Base-by-base conservation (phyloP, 2,888 invertebrate species). In the Thelaira solivaga region DNA sequence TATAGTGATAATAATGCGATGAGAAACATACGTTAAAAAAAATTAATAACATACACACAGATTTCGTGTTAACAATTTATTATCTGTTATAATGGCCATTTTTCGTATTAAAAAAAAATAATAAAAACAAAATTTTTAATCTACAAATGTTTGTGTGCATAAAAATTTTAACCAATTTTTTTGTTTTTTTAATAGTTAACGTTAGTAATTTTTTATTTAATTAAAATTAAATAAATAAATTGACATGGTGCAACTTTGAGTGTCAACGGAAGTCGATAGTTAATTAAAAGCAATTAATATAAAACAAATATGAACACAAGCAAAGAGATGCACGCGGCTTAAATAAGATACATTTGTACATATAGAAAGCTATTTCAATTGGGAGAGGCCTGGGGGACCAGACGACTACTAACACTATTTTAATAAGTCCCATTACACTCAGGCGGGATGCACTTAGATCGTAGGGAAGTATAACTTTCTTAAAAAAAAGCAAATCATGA, bases 201-300 rank as follows among this genome's bases (percentile, higher is more conserved):
- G 31, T 34, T 65, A 41, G 22, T 41, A 11, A n/a, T 24, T 2
- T 31, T 43, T 31, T 71, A 71, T 47, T 47, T 4, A 61, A 34
- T 75, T 39, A 29, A 61, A 22, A 39, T 64, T 51, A 31, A 45
- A 59, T 65, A 49, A 53, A 26, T 72, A 55, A 76, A 55, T 39
- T 79, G 51, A 51, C 84, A 84, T 84, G 83, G 80, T 65, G 76
- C 65, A 31, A 43, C 49, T 39, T 57, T 59, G 72, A 80, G 69
- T 80, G 83, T 80, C 82, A 82, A 59, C 83, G 82, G 83, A 83
- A 82, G 81, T 82, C 80, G 76, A 61, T 80, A 69, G 81, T 81
- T 78, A 73, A 81, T 73, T 69, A 73, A 69, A 69, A 8, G 36
- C 76, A 69, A 67, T 73, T 74, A 76, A 76, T 69, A 51, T 61